These are phyloP conservation scores for Prinia subflava DNA, from an alignment of 2,113 vertebrate species.

Conservation along the genomic window DNA sequence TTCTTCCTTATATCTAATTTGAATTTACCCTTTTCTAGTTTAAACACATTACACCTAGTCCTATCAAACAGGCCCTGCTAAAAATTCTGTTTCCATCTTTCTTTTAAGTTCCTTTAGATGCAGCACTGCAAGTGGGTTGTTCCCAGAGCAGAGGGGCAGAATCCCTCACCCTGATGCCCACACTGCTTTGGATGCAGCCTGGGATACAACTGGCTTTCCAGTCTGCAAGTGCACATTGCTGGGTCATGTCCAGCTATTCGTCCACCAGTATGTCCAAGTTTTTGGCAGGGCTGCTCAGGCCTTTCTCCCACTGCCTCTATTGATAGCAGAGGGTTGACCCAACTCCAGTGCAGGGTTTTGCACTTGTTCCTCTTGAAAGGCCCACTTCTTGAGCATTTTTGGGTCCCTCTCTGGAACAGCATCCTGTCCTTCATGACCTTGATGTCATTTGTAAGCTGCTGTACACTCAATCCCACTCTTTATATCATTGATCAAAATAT, in stretches of 20 bases:
- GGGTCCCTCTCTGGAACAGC: background rate
- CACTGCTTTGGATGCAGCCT: accelerated
- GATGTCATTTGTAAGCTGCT: background rate
- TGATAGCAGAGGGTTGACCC: accelerated
- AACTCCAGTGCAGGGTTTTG: accelerated
- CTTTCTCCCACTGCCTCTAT: background rate
- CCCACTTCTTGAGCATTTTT: accelerated
- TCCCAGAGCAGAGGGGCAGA: background rate
- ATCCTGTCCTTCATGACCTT: background rate
- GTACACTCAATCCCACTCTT: background rate
- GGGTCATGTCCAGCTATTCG: background rate
- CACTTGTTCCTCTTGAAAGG: background rate
- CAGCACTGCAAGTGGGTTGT: accelerated
- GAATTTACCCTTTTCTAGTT: background rate
- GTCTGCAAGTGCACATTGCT: accelerated
- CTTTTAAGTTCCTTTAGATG: background rate
- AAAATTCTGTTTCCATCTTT: background rate
- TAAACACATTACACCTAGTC: background rate
- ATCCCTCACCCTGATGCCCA: accelerated
- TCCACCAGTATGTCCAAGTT: background rate
- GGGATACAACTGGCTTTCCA: accelerated
- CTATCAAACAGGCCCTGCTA: background rate
- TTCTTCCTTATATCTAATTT: background rate
- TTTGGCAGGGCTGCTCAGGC: background rate
- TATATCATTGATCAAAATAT: background rate